Evolutionary conservation across 1,140 invertebrate genomes (phyloP), one percentile per base, ranked within the genome.

Genomic region (Zaprionus gabonicus): DNA sequence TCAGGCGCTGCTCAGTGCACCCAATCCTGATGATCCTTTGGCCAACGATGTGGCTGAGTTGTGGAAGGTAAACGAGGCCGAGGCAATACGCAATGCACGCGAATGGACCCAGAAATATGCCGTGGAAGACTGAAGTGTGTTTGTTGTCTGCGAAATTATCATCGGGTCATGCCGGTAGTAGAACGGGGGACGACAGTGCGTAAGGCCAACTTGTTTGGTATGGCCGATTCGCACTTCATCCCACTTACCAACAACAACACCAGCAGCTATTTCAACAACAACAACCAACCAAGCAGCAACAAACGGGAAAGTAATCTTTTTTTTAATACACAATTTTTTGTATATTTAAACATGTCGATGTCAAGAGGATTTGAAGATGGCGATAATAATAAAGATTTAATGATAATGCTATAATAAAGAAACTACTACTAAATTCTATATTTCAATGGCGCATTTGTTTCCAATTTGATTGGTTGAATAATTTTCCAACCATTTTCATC

Each of bases 11-110:
- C 93, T 99, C 66, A 98, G 97, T 91, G 98, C 98, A 68, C 98
- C 98, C 12, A 99, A 99, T 94, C 98, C 98, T 13, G 98, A 99
- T 93, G 98, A 99, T 94, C 98, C 98, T 17, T 93, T 99, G 84
- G 97, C 97, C 49, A 98, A 98, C 93, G 97, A 98, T 93, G 97
- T 99, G 72, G 98, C 98, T 58, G 97, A 98, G 93, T 94, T 98
- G 74, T 99, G 98, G 98, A 99, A 98, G 94, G 95, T 96, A 58
- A 55, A 88, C n/a, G 83, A 79, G 6, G 95, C 94, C 69, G 97
- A 98, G 94, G 99, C 99, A 76, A 99, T 99, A 93, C 95, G 96
- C 82, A 97, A 97, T 94, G 98, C 98, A 82, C 97, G 97, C 94
- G 97, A 98, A 93, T 99, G 97, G 97, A 99, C 98, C 83, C 95